These are phyloP conservation scores for Vespertilio murinus DNA, from an alignment of 2,797 vertebrate genomes.

Conservation along the genomic window DNA sequence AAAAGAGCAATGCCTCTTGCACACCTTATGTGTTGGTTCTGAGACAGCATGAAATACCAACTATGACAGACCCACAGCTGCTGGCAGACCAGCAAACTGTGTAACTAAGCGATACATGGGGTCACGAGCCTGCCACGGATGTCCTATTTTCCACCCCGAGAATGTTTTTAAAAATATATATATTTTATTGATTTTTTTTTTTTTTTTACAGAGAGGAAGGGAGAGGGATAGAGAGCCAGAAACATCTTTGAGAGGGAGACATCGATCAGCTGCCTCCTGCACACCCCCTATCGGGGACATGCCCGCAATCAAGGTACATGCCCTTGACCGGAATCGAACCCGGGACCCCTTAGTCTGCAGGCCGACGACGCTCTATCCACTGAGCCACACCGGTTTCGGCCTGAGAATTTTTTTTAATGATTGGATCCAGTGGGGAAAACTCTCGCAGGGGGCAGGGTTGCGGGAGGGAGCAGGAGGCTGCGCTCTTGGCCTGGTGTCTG, in stretches of 20 bases:
- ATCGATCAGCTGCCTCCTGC: too few relatives aligned
- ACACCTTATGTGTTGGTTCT: neutral
- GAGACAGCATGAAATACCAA: neutral
- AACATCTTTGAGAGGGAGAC: too few relatives aligned
- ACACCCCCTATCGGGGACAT: too few relatives aligned
- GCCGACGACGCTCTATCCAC: too few relatives aligned
- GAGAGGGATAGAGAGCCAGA: too few relatives aligned
- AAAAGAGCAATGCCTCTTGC: too few relatives aligned
- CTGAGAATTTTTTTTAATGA: conserved; percentile 50
- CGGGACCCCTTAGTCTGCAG: too few relatives aligned
- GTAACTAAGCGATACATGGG: neutral
- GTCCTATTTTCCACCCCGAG: conserved; percentile 5
- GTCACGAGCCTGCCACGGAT: neutral
- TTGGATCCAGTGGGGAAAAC: conserved; percentile 69
- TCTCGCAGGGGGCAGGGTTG: conserved; percentile 19
- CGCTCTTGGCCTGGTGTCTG: conserved; percentile 40
- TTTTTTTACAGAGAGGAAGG: too few relatives aligned
- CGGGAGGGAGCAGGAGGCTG: conserved; percentile 45
- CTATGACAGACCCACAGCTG: neutral
- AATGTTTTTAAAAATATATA: neutral
- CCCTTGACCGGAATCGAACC: too few relatives aligned
- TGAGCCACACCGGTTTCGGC: too few relatives aligned
- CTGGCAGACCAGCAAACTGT: neutral
- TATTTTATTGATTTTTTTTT: too few relatives aligned
- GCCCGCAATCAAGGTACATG: too few relatives aligned